Conservation (phyloP, 2,113 vertebrate species). For the Tetraodon nigroviridis region DNA sequence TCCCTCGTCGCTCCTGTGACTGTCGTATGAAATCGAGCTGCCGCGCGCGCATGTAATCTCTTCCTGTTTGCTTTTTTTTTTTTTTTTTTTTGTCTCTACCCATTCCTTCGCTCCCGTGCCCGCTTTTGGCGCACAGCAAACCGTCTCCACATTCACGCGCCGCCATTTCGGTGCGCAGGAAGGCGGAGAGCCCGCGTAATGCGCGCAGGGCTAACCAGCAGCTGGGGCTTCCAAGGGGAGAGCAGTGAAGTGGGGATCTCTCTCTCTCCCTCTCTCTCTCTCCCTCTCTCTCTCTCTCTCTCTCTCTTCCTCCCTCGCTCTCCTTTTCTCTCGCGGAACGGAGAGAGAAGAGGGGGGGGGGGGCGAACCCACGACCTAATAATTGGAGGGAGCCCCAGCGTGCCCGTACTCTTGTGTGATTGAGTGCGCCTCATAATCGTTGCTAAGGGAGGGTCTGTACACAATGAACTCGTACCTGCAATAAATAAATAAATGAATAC, state of each 20-base stretch:
- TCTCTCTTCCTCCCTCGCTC: conserved; percentile 21
- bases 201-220: conserved; percentile 58
- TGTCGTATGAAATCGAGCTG: conserved; percentile 12
- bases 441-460: conserved; percentile 65
- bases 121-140: conserved; percentile 15
- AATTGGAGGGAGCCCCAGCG: conserved; percentile 67
- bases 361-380: conserved; percentile 65
- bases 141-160: conserved; percentile 10
- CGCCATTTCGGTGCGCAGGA: conserved; percentile 35
- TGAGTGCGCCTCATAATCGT: conserved; percentile 55
- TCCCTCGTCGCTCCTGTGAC: background rate
- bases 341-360: conserved; percentile 51
- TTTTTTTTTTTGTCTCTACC: background rate
- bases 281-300: conserved; percentile 28
- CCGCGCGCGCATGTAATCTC: background rate
- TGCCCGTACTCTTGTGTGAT: conserved; percentile 28
- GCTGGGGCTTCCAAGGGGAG: conserved; percentile 68
- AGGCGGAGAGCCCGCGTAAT: conserved; percentile 15
- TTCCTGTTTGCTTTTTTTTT: background rate
- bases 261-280: conserved; percentile 39
- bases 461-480: conserved; percentile 23
- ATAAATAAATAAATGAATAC: background rate
- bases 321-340: conserved; percentile 21
- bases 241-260: conserved; percentile 57
- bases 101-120: background rate